Conservation (phyloP, 1,140 invertebrate species). For the Potamilus streckersoni region DNA sequence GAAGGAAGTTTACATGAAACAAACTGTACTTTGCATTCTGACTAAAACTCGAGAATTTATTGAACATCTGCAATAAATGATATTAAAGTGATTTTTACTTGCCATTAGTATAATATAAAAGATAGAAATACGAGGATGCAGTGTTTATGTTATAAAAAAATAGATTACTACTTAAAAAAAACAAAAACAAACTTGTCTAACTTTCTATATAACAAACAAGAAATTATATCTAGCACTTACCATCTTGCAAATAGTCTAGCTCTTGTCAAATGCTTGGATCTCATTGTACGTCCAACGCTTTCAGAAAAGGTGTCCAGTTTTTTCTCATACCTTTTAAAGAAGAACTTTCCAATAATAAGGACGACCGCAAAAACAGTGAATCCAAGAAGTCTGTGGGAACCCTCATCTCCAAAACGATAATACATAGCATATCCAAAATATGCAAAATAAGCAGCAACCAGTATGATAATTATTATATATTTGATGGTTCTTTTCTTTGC, state of each 20-base stretch:
- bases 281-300: background rate
- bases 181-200: background rate
- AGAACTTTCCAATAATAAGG: conserved; percentile 12
- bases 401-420: conserved; percentile 53
- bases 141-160: too few species aligned
- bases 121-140: too few species aligned
- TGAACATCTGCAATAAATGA: too few species aligned
- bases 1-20: too few species aligned
- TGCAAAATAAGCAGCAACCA: conserved; percentile 11
- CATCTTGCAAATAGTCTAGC: conserved; percentile 8
- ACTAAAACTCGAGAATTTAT: too few species aligned
- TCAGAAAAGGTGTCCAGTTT: conserved; percentile 7
- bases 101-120: too few species aligned
- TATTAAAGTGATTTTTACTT: too few species aligned
- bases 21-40: too few species aligned
- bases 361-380: conserved; percentile 36
- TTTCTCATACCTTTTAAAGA: conserved; percentile 10
- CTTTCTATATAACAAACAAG: background rate
- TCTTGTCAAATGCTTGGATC: background rate
- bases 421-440: conserved; percentile 22
- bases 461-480: too few species aligned
- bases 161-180: background rate
- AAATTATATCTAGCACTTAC: conserved; percentile 4
- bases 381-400: conserved; percentile 47
- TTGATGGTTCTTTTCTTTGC: too few species aligned